phyloP scores from a whole-genome alignment of 2,113 vertebrate genomes.

The Eurystomus gularis region DNA sequence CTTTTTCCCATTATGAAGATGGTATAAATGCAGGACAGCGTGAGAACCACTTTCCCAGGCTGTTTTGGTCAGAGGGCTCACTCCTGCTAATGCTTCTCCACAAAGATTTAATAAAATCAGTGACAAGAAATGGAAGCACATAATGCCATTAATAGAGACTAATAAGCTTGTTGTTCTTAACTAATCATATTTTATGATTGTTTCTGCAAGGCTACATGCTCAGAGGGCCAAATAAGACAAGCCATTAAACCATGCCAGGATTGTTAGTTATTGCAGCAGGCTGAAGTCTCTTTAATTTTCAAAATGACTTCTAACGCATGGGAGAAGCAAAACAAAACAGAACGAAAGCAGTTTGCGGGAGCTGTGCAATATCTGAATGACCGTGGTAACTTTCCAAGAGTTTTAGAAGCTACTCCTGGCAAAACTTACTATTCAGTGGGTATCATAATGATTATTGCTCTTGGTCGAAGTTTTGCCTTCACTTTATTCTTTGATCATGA shows the following conservation, averaged over 20 bases:
- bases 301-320: background rate
- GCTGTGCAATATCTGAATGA: background rate
- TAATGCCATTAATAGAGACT: background rate
- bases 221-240: background rate
- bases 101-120: constrained; percentile 21
- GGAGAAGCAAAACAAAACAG: background rate
- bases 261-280: background rate
- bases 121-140: background rate
- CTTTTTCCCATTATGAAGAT: background rate
- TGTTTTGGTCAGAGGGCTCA: background rate
- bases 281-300: background rate
- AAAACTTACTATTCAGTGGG: background rate
- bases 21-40: background rate
- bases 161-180: background rate
- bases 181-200: constrained; percentile 14
- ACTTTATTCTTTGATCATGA: background rate
- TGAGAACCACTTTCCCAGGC: background rate
- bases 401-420: background rate
- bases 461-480: background rate
- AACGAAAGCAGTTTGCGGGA: background rate
- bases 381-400: background rate
- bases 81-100: background rate
- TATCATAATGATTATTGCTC: background rate
- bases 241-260: background rate
- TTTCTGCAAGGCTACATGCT: background rate